phyloP scores from a whole-genome alignment of 2,113 vertebrate species.

The Mirza zaza region DNA sequence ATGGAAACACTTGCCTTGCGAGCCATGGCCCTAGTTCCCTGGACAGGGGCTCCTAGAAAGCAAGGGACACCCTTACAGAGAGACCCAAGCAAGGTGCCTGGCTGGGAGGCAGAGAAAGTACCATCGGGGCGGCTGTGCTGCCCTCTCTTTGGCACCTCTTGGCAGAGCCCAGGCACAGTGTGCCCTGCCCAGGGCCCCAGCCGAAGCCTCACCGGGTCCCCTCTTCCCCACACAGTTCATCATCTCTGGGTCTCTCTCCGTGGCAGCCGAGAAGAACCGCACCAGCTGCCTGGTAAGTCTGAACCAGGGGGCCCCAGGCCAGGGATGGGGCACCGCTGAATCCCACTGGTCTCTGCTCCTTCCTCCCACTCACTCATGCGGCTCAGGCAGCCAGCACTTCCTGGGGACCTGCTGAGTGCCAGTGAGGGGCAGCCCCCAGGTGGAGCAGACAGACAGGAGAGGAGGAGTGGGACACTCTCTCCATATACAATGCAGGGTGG shows the following conservation, averaged over 20 bases:
- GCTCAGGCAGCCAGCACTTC: background rate
- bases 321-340: rapidly evolving
- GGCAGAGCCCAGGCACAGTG: background rate
- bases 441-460: rapidly evolving
- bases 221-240: constrained; percentile 62
- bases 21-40: background rate
- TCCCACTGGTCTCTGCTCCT: too few species aligned
- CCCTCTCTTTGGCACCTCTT: background rate
- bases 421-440: background rate
- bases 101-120: background rate
- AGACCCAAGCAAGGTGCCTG: background rate
- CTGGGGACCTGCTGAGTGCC: background rate
- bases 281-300: constrained; percentile 69
- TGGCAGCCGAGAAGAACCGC: constrained; percentile 69
- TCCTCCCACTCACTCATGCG: background rate
- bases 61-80: background rate
- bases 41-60: background rate
- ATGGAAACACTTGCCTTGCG: background rate
- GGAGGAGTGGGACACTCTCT: background rate
- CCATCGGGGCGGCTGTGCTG: background rate
- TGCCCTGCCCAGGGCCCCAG: background rate
- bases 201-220: background rate
- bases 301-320: background rate
- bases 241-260: constrained; percentile 71
- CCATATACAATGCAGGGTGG: background rate